A percentile compares a stretch with the other conserved stretches of the same genome.
Evolutionary conservation across 2,888 invertebrate species (phyloP).

Genomic region (Argyresthia albistria): DNA sequence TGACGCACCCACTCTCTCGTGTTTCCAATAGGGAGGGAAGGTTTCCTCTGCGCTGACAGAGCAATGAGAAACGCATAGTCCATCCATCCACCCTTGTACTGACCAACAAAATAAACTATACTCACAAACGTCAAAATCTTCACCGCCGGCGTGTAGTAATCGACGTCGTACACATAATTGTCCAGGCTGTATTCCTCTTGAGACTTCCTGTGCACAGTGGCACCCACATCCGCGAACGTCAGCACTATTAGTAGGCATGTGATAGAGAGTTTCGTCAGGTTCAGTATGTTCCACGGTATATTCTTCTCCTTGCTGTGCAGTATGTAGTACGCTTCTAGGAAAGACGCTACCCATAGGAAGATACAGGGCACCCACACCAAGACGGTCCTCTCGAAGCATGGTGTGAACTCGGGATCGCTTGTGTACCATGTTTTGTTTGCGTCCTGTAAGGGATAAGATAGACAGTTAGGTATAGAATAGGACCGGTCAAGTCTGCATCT

Average conservation of each 20-base stretch:
- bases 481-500: no score
- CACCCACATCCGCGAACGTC: slow-evolving; percentile 78
- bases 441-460: slow-evolving; percentile 76
- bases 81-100: not conserved
- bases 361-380: slow-evolving; percentile 91
- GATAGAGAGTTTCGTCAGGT: slow-evolving; percentile 78
- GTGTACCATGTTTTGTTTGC: slow-evolving; percentile 84
- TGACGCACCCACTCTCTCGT: no score
- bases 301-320: slow-evolving; percentile 81
- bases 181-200: not conserved
- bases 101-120: not conserved
- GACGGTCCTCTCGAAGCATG: slow-evolving; percentile 93
- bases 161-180: not conserved
- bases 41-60: no score
- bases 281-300: slow-evolving; percentile 84
- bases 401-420: slow-evolving; percentile 86
- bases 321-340: slow-evolving; percentile 83
- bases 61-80: no score
- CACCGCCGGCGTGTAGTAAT: not conserved
- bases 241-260: slow-evolving; percentile 77
- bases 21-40: no score
- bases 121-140: slow-evolving; percentile 4
- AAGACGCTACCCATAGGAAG: slow-evolving; percentile 84
- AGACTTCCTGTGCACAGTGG: slow-evolving; percentile 54
- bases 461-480: not conserved